Base-by-base conservation (phyloP, 2,888 invertebrate genomes). In the Ischnus inquisitorius region DNA sequence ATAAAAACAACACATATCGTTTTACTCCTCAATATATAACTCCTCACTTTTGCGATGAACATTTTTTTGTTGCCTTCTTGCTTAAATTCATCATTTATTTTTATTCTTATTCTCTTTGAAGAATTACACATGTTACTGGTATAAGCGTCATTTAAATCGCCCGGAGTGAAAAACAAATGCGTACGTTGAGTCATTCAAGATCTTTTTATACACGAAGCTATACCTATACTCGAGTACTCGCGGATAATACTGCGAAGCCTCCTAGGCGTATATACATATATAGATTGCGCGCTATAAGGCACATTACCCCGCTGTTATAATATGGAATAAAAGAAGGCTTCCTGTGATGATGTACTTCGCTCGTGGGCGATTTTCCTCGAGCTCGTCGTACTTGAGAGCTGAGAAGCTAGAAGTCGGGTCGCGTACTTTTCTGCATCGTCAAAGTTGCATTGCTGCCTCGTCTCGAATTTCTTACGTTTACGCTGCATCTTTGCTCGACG, bases 351-450 rank as follows among this genome's bases (percentile, higher is more conserved):
- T 28, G 57, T 71, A 14, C 54, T 57, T 72, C 16, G 72, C 46
- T 60, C 60, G 72, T 25, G n/a, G 28, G 41, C 46, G 28, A 72
- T 72, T 60, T 71, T 62, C 14, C 12, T 60, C 4, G 46, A 62
- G 34, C n/a, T 14, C 57, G 19, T 74, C 46, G 57, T 41, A 41
- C 22, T 4, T n/a, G 10, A 14, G 6, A 5, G 25, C 10, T 43
- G n/a, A 25, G 16, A 25, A 3, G 12, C 19, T 28, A 3, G 57
- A 10, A 60, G 25, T 25, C 16, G 43, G 3, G 16, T n/a, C n/a
- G n/a, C 28, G 6, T 25, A 22, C 8, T 41, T 41, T 14, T 69
- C 51, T 14, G 10, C 19, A 2, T 43, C 25, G 10, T 57, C 43
- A 57, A 72, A 72, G 57, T 25, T 25, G 43, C 71, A 28, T 43